Evolutionary conservation across 2,113 vertebrate species (phyloP), one percentile per base, ranked within the genome.

Genomic region (Alaudala cheleensis): DNA sequence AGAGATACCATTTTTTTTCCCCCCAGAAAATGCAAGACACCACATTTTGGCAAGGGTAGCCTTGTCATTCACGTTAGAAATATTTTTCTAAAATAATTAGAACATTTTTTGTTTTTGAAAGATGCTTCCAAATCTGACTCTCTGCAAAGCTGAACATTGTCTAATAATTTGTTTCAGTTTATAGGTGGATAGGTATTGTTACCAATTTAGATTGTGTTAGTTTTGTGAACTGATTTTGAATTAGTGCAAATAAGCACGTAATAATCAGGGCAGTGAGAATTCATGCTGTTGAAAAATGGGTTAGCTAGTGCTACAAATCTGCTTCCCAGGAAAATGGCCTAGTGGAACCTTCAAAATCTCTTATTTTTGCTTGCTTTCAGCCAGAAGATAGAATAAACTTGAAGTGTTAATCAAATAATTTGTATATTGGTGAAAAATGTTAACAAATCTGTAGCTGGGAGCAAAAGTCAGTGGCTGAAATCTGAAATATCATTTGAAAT

Each of bases 211-310:
- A 82, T 70, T 77, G 66, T 92, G 37, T 82, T 92, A 65, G 23
- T 81, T 90, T 92, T 93, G 45, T 92, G 88, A 90, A 86, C 85
- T 92, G 95, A 65, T 74, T 92, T 86, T 92, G 82, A 95, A 95
- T 94, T 92, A 93, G 90, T 73, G 82, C 60, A 86, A 92, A 95
- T 88, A 54, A 96, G 79, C 62, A 80, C 45, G 50, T 82, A 94
- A 96, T 94, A 96, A 94, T 96, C 82, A 93, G 95, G 94, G 76
- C 94, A 96, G 67, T 86, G 85, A 96, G 90, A 85, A 96, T 83
- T 93, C 92, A 88, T 83, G 90, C 82, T 90, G 95, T 92, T 96
- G 90, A 94, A 95, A 95, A 94, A 94, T 88, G 74, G 88, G 88
- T 95, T 96, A 96, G 82, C 72, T 90, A 77, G 82, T 61, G 79